Conservation (phyloP, 1,140 invertebrate species). For the Sinella curviseta region DNA sequence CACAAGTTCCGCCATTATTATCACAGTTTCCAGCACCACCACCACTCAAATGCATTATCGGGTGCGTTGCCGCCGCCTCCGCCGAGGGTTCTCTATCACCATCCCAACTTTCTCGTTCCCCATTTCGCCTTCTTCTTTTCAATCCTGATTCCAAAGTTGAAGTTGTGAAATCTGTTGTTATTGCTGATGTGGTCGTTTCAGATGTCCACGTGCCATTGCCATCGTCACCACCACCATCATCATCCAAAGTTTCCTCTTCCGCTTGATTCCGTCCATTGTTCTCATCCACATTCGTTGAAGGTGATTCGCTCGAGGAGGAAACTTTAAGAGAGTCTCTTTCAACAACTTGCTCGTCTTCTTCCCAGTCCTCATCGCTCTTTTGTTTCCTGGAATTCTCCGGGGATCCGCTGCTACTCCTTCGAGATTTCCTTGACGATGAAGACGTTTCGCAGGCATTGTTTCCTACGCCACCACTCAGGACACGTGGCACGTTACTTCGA, state of each 20-base stretch:
- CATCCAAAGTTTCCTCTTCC: neutral
- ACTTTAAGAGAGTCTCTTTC: neutral
- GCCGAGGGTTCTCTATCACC: neutral
- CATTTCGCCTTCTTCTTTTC: neutral
- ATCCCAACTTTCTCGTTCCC: neutral
- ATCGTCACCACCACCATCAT: too few relatives aligned
- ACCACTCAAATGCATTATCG: neutral
- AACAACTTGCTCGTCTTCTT: too few relatives aligned
- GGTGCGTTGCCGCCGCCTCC: neutral
- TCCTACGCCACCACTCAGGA: conserved; percentile 54
- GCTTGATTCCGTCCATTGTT: neutral
- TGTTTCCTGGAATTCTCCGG: neutral
- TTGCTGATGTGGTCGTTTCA: neutral
- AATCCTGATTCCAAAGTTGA: neutral
- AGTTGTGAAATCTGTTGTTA: neutral
- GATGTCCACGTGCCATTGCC: neutral
- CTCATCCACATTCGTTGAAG: neutral
- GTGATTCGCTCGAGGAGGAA: neutral
- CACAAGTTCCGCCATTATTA: neutral
- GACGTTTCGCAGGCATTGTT: conserved; percentile 26
- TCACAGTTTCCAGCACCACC: conserved; percentile 46
- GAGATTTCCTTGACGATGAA: neutral
- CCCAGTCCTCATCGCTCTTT: neutral
- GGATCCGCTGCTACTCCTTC: neutral
- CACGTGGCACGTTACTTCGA: conserved; percentile 64